Evolutionary conservation across 2,888 invertebrate genomes (phyloP), one percentile per base, ranked within the genome.

Genomic region (Calameuta filiformis): DNA sequence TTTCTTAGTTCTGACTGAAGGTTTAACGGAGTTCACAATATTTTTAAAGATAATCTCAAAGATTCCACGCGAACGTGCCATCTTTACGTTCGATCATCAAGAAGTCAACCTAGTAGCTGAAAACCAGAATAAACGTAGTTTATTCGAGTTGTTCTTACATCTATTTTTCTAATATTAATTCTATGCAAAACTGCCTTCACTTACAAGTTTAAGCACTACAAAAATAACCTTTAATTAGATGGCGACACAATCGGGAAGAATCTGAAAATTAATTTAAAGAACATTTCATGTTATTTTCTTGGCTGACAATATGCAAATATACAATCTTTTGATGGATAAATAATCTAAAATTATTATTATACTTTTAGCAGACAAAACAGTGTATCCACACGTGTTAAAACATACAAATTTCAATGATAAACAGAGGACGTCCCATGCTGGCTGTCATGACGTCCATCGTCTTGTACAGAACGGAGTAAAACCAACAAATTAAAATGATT

Each of bases 11-110:
- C 81, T 79, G 1, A 76, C 12, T 31, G 73, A 79, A 0, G 94
- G 94, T 80, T 83, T 91, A 1, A 96, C 84, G 0, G 96, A 95
- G 80, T 94, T 94, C 2, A 95, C 87, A 84, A 96, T 95, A 89
- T 94, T 94, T 81, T 91, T 93, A 31, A 94, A 90, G 12, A 94
- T 93, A 80, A 93, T 93, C 74, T 69, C 81, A 11, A 90, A 80
- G 11, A 90, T 34, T 1, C 88, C 83, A 40, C 90, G 84, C 35
- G 88, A 85, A 74, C 81, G 77, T n/a, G 88, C 82, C 91, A 91
- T 91, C 12, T 71, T 71, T 33, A 33, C 12, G 31, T 33, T 71
- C 6, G 9, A 15, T 30, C 30, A 31, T 33, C 9, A 3, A 71
- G 9, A 23, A 71, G 30, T 15, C 23, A 30, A 23, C 2, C 23